Base-by-base conservation (phyloP, 2,113 vertebrate species). In the Anseranas semipalmata region DNA sequence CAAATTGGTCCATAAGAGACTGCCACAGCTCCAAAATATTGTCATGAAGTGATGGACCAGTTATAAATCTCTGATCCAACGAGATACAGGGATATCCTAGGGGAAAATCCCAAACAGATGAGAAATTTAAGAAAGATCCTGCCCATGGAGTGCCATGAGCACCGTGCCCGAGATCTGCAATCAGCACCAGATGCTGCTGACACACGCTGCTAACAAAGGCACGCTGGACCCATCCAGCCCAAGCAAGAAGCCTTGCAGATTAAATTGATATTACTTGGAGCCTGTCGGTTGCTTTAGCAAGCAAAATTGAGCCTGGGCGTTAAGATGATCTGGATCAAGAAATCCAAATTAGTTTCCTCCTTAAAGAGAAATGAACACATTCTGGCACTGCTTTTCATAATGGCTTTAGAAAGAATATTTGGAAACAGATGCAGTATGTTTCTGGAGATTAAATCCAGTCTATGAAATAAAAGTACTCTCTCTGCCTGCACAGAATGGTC, bases 381-480 rank as follows among this genome's bases (percentile, higher is more conserved):
- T 90, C 77, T 95, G 93, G 94, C 87, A 90, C 53, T 66, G 50
- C 3, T 85, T 93, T 93, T 92, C 2, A 0, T 74, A 85, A 87
- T 5, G 4, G 62, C 68, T 93, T 82, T 87, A 87, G 77, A 91
- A 95, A 89, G 86, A 95, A 73, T 95, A 91, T 93, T 93, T 96
- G 89, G 81, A 95, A 97, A 95, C 56, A 95, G 91, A 89, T 83
- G 35, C 72, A 71, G 52, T 84, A 60, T 95, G 59, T 92, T 96
- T 83, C 76, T 91, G 37, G 60, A 90, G 88, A 94, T 96, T 93
- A 87, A 95, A 96, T 87, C 55, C 88, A 93, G 78, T 45, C 76
- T 91, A 60, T 96, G 85, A 90, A 95, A 91, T 90, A 84, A 77
- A 96, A 65, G 67, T 85, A 76, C 33, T 92, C 62, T 84, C 50